Base-by-base conservation (phyloP, 2,888 invertebrate genomes). In the Fragum sueziense region DNA sequence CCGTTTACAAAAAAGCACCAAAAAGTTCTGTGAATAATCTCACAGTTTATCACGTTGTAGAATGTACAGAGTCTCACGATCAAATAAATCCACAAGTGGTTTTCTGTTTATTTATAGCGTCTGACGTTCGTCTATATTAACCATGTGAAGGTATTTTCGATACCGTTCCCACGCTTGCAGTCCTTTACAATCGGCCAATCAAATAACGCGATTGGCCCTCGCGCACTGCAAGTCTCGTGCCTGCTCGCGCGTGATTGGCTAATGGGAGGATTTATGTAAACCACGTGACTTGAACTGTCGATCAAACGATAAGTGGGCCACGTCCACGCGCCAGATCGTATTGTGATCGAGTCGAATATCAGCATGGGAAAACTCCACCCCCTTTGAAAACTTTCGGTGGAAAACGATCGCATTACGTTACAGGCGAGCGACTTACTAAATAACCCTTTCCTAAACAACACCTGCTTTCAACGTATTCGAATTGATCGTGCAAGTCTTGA, bases 301-400 rank as follows among this genome's bases (percentile, higher is more conserved):
- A 87, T 88, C 88, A 88, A 74, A 65, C 62, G 72, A 51, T 79
- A 86, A 86, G 83, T 80, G 80, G 77, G 80, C 86, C 82, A 82
- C 79, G 75, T 85, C 85, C 89, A 87, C 88, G 89, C 88, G 89
- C 86, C 89, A 59, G 65, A 70, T 62, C 83, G 81, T n/a, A 88
- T 87, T 88, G 86, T 86, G 79, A 81, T 76, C 84, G 84, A 77
- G 85, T 77, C 84, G 71, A 79, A 76, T 85, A 84, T 84, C 85
- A 86, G 86, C 88, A 89, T 90, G 90, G 90, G 90, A 90, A 90
- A 90, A 89, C 90, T 80, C 85, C 90, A 87, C 90, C 90, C 59
- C 51, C 37, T 70, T 41, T 73, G 70, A 73, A 62, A 74, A 65
- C 65, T 75, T 81, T 81, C 73, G 57, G 75, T 75, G 61, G 68